Evolutionary conservation across 1,140 invertebrate species (phyloP).

Genomic region (Papilio polytes): DNA sequence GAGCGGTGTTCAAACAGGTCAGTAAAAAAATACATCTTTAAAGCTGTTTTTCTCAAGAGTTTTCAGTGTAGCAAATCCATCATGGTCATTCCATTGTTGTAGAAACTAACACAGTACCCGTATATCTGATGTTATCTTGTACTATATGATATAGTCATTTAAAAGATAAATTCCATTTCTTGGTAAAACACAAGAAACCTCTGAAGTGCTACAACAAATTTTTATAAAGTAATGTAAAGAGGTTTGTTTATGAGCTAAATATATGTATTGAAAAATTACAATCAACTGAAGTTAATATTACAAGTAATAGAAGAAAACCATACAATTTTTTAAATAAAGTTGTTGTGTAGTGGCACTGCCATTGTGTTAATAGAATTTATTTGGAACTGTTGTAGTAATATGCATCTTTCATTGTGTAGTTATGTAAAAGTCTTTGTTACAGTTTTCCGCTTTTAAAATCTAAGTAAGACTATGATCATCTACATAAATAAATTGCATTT

Average conservation of each 20-base stretch:
- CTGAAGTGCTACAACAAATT: not conserved
- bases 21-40: conserved; percentile 45
- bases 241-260: not conserved
- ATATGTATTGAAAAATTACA: not conserved
- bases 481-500: not conserved
- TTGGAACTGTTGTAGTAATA: not conserved
- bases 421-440: not conserved
- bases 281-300: not conserved
- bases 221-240: not conserved
- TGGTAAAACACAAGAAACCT: conserved; percentile 2
- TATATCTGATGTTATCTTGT: not conserved
- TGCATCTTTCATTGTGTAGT: not conserved
- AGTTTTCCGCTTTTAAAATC: not conserved
- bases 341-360: not conserved
- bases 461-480: not conserved
- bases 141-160: not conserved
- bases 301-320: not conserved
- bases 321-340: not conserved
- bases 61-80: not conserved
- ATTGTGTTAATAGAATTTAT: not conserved
- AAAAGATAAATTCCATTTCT: not conserved
- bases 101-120: not conserved
- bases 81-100: not conserved
- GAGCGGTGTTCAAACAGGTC: conserved; percentile 75
- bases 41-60: not conserved